A percentile compares a stretch with the other conserved stretches of the same genome.
These are phyloP conservation scores for Turnix velox DNA, from an alignment of 2,113 vertebrate genomes.

Conservation along the genomic window DNA sequence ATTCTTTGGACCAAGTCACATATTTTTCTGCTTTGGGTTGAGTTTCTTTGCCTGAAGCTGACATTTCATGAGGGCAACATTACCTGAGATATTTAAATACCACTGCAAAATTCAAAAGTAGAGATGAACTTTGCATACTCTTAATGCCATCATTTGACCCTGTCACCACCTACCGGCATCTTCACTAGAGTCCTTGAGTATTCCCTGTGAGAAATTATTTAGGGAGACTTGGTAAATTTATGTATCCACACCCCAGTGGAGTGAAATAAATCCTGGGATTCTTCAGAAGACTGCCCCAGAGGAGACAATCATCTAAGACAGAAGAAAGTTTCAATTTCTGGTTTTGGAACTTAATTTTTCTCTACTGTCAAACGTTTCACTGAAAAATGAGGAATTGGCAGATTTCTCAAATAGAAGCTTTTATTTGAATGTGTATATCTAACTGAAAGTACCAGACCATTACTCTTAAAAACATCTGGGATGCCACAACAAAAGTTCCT, in stretches of 20 bases:
- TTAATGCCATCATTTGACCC: background rate
- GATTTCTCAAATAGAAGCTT: background rate
- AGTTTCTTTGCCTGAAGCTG: background rate
- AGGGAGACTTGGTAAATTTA: background rate
- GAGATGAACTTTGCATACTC: background rate
- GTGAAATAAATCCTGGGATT: background rate
- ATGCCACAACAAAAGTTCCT: background rate
- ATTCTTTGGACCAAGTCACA: background rate
- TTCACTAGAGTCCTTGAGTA: background rate
- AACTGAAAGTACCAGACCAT: fast-evolving
- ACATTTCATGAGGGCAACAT: background rate
- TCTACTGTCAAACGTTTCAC: fast-evolving
- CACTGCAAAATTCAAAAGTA: background rate
- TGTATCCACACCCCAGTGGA: background rate
- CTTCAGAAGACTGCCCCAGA: background rate
- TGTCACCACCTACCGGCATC: background rate
- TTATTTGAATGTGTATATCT: background rate
- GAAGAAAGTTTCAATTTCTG: background rate
- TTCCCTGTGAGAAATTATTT: background rate
- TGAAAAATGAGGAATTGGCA: background rate
- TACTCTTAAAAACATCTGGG: background rate
- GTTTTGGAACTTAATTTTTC: background rate
- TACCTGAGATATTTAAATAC: background rate
- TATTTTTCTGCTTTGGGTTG: background rate
- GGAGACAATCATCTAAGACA: background rate